phyloP scores from a whole-genome alignment of 1,140 invertebrate species.

The Nasonia longicornis region DNA sequence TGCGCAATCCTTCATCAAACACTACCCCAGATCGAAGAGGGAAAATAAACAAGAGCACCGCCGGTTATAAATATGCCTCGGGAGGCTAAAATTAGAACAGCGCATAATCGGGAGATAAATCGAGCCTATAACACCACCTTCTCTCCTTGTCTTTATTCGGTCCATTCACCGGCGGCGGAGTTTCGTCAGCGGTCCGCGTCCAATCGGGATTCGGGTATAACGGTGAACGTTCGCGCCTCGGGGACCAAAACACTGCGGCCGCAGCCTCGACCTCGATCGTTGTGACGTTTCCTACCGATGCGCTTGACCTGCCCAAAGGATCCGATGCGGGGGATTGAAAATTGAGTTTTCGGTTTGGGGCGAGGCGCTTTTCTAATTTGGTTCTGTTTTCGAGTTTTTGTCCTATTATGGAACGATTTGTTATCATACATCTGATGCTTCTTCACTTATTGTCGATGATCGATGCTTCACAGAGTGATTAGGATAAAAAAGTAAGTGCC shows the following conservation, averaged over 20 bases:
- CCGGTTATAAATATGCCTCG: neutral
- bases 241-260: neutral
- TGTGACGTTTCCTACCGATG: slow-evolving; percentile 13
- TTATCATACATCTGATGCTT: no score
- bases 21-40: neutral
- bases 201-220: slow-evolving; percentile 19
- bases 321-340: neutral
- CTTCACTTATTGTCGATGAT: no score
- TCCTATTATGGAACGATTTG: no score
- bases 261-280: neutral
- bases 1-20: neutral
- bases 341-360: neutral
- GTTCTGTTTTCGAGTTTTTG: no score
- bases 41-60: neutral
- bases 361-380: neutral
- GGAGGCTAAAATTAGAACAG: slow-evolving; percentile 5
- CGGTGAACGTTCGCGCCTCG: neutral
- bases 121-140: neutral
- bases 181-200: slow-evolving; percentile 2
- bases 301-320: slow-evolving; percentile 3
- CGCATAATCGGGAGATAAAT: neutral
- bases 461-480: no score
- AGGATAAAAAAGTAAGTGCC: no score
- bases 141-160: neutral
- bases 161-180: neutral